Conservation (phyloP, 2,113 vertebrate species). For the Paraplagusia blochii region DNA sequence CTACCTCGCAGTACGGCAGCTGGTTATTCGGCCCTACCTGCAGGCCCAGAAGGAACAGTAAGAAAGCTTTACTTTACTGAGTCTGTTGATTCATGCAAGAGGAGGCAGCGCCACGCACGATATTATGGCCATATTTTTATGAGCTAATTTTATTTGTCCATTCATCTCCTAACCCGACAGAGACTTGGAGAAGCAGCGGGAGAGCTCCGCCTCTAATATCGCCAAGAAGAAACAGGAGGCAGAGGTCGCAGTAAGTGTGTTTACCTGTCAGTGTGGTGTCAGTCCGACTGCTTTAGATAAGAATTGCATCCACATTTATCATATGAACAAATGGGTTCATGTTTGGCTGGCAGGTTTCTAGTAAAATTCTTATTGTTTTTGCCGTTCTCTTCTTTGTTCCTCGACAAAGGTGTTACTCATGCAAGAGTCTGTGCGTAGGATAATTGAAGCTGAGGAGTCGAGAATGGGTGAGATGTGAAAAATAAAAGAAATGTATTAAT, state of each 20-base stretch:
- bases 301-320: not conserved
- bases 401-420: conserved; percentile 87
- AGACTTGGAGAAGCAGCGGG: conserved; percentile 92
- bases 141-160: conserved; percentile 43
- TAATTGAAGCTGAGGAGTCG: conserved; percentile 93
- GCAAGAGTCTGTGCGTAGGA: conserved; percentile 96
- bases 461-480: conserved; percentile 84
- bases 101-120: conserved; percentile 17
- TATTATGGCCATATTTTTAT: conserved; percentile 36
- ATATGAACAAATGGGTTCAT: not conserved
- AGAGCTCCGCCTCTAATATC: conserved; percentile 84
- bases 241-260: conserved; percentile 87
- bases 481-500: conserved; percentile 12
- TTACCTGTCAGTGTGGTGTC: not conserved
- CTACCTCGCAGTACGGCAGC: conserved; percentile 90
- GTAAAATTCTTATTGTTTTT: conserved; percentile 29
- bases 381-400: conserved; percentile 1
- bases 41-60: conserved; percentile 92
- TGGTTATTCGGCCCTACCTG: conserved; percentile 94
- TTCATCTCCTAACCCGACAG: conserved; percentile 68
- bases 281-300: not conserved
- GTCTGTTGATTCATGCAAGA: conserved; percentile 24
- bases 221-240: conserved; percentile 94
- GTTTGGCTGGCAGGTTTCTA: conserved; percentile 13
- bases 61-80: conserved; percentile 57